These are phyloP conservation scores for Drosophila parabipectinata DNA, from an alignment of 1,140 invertebrate species.

Conservation along the genomic window DNA sequence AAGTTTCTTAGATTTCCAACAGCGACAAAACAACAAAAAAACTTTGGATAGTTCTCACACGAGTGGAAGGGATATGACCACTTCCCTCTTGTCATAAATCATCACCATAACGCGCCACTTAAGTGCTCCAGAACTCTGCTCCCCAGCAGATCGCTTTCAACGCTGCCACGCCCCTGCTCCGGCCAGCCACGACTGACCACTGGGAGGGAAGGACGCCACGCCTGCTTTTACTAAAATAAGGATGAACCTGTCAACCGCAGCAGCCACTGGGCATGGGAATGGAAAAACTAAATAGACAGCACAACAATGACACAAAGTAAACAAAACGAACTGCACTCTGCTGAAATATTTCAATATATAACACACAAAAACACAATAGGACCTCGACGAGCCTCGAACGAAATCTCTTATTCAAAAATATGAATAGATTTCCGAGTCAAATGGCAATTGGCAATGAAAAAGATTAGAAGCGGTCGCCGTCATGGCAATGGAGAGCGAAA, in stretches of 20 bases:
- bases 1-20: slow-evolving; percentile 40
- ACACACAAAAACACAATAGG: slow-evolving; percentile 29
- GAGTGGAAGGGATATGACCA: slow-evolving; percentile 29
- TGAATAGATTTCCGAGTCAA: slow-evolving; percentile 34
- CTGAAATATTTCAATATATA: slow-evolving; percentile 42
- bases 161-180: slow-evolving; percentile 51
- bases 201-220: slow-evolving; percentile 29
- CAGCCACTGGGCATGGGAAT: slow-evolving; percentile 12
- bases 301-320: slow-evolving; percentile 38
- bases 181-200: slow-evolving; percentile 44
- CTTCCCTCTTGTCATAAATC: slow-evolving; percentile 72
- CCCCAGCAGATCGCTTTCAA: slow-evolving; percentile 27
- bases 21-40: slow-evolving; percentile 8
- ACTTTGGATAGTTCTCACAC: slow-evolving; percentile 7
- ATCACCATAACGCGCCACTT: slow-evolving; percentile 78
- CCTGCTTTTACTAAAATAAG: slow-evolving; percentile 53
- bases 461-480: slow-evolving; percentile 57
- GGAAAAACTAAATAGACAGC: slow-evolving; percentile 50
- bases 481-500: slow-evolving; percentile 45
- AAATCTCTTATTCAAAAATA: slow-evolving; percentile 26
- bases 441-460: slow-evolving; percentile 55
- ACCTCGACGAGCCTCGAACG: slow-evolving; percentile 8
- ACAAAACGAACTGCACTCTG: slow-evolving; percentile 44
- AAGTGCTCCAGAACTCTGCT: slow-evolving; percentile 77
- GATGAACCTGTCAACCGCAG: slow-evolving; percentile 64